Base-by-base conservation (phyloP, 2,797 vertebrate species). In the Pangasius mekongensis region DNA sequence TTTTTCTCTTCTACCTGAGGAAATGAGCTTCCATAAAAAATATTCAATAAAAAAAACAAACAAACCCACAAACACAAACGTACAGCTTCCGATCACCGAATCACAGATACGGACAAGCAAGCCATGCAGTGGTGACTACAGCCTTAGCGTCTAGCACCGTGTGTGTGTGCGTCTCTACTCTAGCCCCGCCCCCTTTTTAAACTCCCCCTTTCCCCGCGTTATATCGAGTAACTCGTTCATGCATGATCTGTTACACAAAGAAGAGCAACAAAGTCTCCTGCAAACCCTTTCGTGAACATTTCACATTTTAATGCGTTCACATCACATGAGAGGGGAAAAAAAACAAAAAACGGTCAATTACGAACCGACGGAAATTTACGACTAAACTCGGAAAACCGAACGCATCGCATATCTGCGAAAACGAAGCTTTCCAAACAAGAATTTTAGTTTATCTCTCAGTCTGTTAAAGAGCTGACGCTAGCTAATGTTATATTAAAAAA, bases 81-180 rank as follows among this genome's bases (percentile, higher is more conserved):
- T 84, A 22, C 78, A 84, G 82, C 87, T 88, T 47, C 64, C 11
- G 43, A 39, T 39, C 24, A 54, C 36, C 30, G 77, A 58, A 78
- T 78, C 30, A 33, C 69, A 85, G 60, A 88, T 39, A 85, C 43
- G 30, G 56, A 89, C 52, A 86, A 88, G 88, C 90, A 89, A 91
- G 88, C 89, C 87, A 91, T 90, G 89, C 90, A 85, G 64, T 22
- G 39, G 83, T 83, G 89, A 47, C 85, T 58, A 82, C 85, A 88
- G 69, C 78, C 83, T 60, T 66, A 73, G 74, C 60, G 82, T 74
- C 71, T 74, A 52, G 66, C 83, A 85, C 80, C 67, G 78, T 85
- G 67, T 71, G 5, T 43, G 86, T 81, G 13, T 43, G 54, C 86
- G 81, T 86, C 58, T 67, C 62, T 84, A 84, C 36, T 84, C n/a